Conservation (phyloP, 2,888 invertebrate genomes). For the Aspidiotus rigidus region DNA sequence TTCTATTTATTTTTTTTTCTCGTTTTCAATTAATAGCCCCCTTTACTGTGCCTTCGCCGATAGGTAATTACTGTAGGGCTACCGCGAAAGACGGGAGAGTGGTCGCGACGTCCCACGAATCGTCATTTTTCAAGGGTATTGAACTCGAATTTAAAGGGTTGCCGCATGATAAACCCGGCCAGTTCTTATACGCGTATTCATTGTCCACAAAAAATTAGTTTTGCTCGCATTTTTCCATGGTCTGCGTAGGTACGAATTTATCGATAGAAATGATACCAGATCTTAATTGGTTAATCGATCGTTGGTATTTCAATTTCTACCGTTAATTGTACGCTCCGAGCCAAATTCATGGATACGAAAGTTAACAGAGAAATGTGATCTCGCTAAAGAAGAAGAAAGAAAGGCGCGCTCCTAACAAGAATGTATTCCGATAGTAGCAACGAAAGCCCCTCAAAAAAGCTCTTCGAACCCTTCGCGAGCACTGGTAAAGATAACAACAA, state of each 20-base stretch:
- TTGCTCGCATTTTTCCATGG: too few relatives aligned
- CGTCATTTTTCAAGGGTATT: not conserved
- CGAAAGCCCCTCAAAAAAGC: slow-evolving; percentile 10
- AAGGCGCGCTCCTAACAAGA: not conserved
- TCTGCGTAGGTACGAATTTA: too few relatives aligned
- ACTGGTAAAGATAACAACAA: slow-evolving; percentile 20
- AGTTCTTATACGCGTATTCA: too few relatives aligned
- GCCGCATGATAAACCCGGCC: too few relatives aligned
- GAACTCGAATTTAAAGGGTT: too few relatives aligned
- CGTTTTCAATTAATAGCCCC: slow-evolving; percentile 16
- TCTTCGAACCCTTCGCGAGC: slow-evolving; percentile 21
- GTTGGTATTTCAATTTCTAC: too few relatives aligned
- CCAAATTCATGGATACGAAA: too few relatives aligned
- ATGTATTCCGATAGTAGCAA: slow-evolving; percentile 12
- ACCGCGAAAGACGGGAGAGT: not conserved
- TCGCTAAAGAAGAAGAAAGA: not conserved
- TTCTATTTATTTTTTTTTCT: slow-evolving; percentile 7
- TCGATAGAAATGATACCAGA: too few relatives aligned
- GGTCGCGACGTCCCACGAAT: not conserved
- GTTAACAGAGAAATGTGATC: not conserved
- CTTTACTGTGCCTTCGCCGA: slow-evolving; percentile 14
- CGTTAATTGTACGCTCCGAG: too few relatives aligned
- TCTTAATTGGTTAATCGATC: too few relatives aligned
- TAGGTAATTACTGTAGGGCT: slow-evolving; percentile 14
- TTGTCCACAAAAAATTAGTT: too few relatives aligned